phyloP scores from a whole-genome alignment of 2,797 vertebrate genomes.

The Garrulus glandarius region DNA sequence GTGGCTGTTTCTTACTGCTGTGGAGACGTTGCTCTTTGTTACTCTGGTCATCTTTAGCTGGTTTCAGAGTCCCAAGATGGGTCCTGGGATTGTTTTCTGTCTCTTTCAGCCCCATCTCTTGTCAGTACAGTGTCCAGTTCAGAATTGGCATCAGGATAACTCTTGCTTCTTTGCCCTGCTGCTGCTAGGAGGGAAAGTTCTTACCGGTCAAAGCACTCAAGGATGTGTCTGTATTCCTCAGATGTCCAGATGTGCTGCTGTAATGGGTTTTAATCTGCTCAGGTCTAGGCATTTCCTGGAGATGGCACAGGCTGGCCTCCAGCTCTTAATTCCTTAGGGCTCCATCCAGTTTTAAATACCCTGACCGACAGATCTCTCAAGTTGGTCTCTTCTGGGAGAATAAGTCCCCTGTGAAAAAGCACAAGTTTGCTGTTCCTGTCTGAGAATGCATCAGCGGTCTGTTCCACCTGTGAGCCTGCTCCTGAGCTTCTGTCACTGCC shows the following conservation, averaged over 20 bases:
- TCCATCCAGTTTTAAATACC: neutral
- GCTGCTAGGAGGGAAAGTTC: neutral
- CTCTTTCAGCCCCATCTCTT: neutral
- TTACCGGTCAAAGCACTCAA: rapidly evolving
- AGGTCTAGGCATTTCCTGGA: neutral
- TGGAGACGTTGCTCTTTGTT: rapidly evolving
- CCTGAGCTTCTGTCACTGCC: neutral
- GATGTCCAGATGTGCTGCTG: neutral
- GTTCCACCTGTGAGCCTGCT: neutral
- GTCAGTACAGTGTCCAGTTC: neutral
- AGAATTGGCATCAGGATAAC: neutral
- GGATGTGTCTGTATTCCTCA: neutral
- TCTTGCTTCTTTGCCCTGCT: neutral
- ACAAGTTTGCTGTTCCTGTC: neutral
- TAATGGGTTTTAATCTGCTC: neutral
- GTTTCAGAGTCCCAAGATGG: neutral
- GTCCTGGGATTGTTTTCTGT: neutral
- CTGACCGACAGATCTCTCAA: neutral
- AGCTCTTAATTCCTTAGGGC: neutral
- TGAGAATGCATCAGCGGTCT: neutral
- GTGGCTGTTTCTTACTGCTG: neutral
- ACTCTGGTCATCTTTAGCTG: rapidly evolving
- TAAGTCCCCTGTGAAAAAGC: neutral
- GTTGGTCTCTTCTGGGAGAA: neutral
- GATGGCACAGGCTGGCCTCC: neutral